Percentiles rank a stretch among this genome's conserved stretches.
Conservation (phyloP, 2,888 invertebrate species). For the Diachrysia chrysitis region DNA sequence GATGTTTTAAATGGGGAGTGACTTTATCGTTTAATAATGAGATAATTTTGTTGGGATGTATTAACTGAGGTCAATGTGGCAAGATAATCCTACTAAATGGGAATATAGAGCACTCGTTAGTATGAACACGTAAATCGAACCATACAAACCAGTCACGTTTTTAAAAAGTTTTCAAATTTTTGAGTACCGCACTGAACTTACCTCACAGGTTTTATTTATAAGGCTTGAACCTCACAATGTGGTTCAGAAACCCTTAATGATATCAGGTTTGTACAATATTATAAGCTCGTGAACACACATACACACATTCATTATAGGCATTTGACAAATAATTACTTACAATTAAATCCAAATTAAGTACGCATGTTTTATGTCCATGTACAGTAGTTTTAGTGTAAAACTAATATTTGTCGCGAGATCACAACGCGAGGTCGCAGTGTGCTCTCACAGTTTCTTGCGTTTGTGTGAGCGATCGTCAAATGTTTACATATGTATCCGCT, state of each 20-base stretch:
- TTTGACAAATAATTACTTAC: not conserved
- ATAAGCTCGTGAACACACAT: not conserved
- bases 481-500: constrained; percentile 44
- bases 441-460: constrained; percentile 19
- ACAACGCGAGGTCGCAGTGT: constrained; percentile 40
- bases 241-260: constrained; percentile 5
- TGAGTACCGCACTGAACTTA: not conserved
- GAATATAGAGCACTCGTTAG: not conserved
- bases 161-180: not conserved
- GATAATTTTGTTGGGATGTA: not conserved
- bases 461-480: constrained; percentile 36
- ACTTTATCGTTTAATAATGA: constrained; percentile 15
- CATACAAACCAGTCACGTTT: not conserved
- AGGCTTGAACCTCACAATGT: not conserved
- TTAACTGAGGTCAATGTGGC: not conserved
- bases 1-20: constrained; percentile 15
- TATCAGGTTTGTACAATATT: not conserved
- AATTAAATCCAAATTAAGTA: constrained; percentile 13
- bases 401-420: constrained; percentile 47
- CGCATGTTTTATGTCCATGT: constrained; percentile 14
- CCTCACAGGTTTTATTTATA: not conserved
- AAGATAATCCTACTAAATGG: not conserved
- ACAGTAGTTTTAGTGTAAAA: constrained; percentile 27
- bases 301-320: not conserved
- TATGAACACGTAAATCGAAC: not conserved